Conservation (phyloP, 2,888 invertebrate species). For the Coleophora flavipennella region DNA sequence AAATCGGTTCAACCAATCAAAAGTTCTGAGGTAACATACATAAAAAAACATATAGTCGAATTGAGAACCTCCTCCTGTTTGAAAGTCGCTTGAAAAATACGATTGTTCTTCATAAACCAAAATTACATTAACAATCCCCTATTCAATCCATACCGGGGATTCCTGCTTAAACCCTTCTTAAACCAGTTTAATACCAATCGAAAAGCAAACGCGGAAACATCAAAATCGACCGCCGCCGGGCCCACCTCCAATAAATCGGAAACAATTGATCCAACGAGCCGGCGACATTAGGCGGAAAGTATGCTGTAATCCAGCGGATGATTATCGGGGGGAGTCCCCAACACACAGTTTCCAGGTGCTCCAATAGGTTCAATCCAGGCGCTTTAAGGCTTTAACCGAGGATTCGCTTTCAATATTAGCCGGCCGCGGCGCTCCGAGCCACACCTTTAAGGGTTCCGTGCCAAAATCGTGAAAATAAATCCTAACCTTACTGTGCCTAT, state of each 20-base stretch:
- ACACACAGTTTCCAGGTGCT: constrained; percentile 70
- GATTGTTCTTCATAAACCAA: too few relatives aligned
- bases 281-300: constrained; percentile 61
- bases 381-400: constrained; percentile 72
- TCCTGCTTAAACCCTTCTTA: neutral
- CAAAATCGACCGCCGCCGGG: constrained; percentile 21
- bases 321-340: constrained; percentile 53
- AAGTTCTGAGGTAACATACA: too few relatives aligned
- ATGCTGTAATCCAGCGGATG: constrained; percentile 66
- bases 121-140: too few relatives aligned
- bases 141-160: too few relatives aligned
- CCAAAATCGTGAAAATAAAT: too few relatives aligned
- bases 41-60: too few relatives aligned
- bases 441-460: constrained; percentile 11
- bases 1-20: too few relatives aligned
- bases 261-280: constrained; percentile 51
- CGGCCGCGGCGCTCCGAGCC: constrained; percentile 29
- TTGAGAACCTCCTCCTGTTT: too few relatives aligned
- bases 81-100: too few relatives aligned
- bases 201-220: constrained; percentile 27
- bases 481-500: too few relatives aligned
- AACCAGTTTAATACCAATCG: neutral
- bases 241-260: constrained; percentile 31
- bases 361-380: constrained; percentile 68
- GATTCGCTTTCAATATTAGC: constrained; percentile 75